Conservation (phyloP, 2,113 vertebrate species). For the sheep (Ovis aries) region ARS-UI_Ramb_v3.0 NC_056074.1:32357001-32357500, state of each 20-base stretch:
- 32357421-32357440: not conserved
- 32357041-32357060: constrained; percentile 79
- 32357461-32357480: not conserved
- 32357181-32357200: not conserved
- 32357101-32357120: constrained; percentile 83
- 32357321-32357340: not conserved
- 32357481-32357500: rapidly evolving
- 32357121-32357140: constrained; percentile 75
- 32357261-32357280: not conserved
- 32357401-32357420: not conserved
- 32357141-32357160: constrained; percentile 75
- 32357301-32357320: not conserved
- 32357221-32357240: constrained; percentile 28
- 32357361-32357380: not conserved
- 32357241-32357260: not conserved
- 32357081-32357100: constrained; percentile 84
- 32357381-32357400: not conserved
- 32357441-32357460: not conserved
- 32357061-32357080: constrained; percentile 81
- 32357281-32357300: not conserved
- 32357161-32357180: constrained; percentile 26
- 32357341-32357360: not conserved
- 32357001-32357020: constrained; percentile 61
- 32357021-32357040: constrained; percentile 78
- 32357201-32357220: constrained; percentile 25